A percentile compares a stretch with the other conserved stretches of the same genome.
phyloP scores from a whole-genome alignment of 2,113 vertebrate species.

The Cercopithecus mona region DNA sequence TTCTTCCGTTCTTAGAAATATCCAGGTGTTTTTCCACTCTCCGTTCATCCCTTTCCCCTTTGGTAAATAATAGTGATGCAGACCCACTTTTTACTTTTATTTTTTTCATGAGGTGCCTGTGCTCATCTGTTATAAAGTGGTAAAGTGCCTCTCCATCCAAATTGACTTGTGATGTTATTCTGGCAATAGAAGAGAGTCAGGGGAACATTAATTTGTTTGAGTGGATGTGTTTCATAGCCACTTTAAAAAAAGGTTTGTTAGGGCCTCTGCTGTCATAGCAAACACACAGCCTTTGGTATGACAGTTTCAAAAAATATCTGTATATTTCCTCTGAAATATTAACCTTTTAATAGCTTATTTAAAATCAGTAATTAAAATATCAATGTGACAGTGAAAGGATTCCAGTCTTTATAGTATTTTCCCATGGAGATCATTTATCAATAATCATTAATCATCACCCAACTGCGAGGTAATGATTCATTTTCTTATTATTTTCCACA shows the following conservation, averaged over 20 bases:
- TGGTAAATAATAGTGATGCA: not conserved
- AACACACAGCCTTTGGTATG: not conserved
- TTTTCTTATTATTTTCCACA: not conserved
- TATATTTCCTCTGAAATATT: not conserved
- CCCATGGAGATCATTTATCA: not conserved
- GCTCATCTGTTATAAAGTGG: accelerated
- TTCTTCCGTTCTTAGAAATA: not conserved
- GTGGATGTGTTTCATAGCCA: not conserved
- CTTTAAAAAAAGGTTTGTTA: not conserved
- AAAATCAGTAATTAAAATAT: not conserved
- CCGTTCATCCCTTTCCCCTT: accelerated
- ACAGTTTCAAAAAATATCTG: not conserved
- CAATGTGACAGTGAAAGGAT: not conserved
- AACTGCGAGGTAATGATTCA: not conserved
- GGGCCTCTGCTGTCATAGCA: not conserved
- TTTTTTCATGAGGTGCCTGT: not conserved
- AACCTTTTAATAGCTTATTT: not conserved
- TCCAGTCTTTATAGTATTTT: not conserved
- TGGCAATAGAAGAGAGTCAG: not conserved
- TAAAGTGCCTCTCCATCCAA: not conserved
- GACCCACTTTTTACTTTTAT: not conserved
- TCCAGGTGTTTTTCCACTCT: accelerated
- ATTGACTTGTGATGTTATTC: not conserved
- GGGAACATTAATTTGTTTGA: not conserved
- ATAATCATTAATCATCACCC: not conserved